Evolutionary conservation across 2,888 invertebrate genomes (phyloP).

Genomic region (Sinohyriopsis cumingii): DNA sequence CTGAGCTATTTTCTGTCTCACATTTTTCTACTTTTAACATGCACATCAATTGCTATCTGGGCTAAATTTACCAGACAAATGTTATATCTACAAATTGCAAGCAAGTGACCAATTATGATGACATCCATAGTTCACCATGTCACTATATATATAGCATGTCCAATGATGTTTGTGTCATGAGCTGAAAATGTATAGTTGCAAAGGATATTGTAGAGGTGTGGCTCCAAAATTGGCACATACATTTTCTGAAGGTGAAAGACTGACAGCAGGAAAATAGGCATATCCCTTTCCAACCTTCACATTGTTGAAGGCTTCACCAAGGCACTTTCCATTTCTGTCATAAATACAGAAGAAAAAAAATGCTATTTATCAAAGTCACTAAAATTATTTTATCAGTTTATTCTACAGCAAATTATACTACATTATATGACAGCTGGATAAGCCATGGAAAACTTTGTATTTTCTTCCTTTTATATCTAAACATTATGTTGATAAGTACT

Average conservation of each 20-base stretch:
- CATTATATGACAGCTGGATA: background rate
- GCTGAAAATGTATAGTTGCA: background rate
- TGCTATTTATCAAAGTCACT: background rate
- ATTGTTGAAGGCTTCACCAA: constrained; percentile 83
- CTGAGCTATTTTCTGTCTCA: too few species aligned
- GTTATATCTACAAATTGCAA: too few species aligned
- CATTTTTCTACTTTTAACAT: too few species aligned
- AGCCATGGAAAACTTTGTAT: background rate
- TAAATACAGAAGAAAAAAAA: constrained; percentile 28
- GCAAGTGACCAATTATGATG: too few species aligned
- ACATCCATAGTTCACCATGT: too few species aligned
- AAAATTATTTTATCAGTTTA: constrained; percentile 1
- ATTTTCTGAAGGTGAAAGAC: constrained; percentile 83
- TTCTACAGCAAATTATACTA: background rate
- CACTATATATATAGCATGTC: too few species aligned
- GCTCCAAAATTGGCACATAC: constrained; percentile 86
- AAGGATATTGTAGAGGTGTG: constrained; percentile 74
- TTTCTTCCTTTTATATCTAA: background rate
- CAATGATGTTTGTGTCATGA: too few species aligned
- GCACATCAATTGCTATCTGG: too few species aligned
- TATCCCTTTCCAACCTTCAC: constrained; percentile 82
- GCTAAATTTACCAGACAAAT: too few species aligned
- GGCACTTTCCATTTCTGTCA: constrained; percentile 81
- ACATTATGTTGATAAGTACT: too few species aligned
- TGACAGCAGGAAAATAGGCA: constrained; percentile 87